Evolutionary conservation across 2,888 invertebrate species (phyloP), one percentile per base, ranked within the genome.

Genomic region (Caenorhabditis angaria): DNA sequence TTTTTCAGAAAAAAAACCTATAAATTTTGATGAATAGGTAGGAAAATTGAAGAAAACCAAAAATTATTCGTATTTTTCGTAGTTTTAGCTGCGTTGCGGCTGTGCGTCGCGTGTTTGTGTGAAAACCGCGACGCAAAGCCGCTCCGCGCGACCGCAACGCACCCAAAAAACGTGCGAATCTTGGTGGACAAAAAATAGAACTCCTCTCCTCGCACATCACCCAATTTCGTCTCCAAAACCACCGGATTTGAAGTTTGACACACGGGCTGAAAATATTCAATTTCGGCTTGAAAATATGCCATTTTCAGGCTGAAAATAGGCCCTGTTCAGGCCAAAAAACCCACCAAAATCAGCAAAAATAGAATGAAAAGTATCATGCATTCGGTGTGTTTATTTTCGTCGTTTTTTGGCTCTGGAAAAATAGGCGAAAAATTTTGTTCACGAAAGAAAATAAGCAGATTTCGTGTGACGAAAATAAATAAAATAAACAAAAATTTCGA

Each of bases 81-180:
- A n/a, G n/a, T n/a, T n/a, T n/a, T n/a, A n/a, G n/a, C n/a, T n/a
- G n/a, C n/a, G n/a, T n/a, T n/a, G n/a, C n/a, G n/a, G n/a, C n/a
- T n/a, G n/a, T n/a, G n/a, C n/a, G n/a, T n/a, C n/a, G n/a, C n/a
- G n/a, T n/a, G n/a, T n/a, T n/a, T n/a, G n/a, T n/a, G n/a, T n/a
- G n/a, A n/a, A n/a, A n/a, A n/a, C n/a, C n/a, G n/a, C n/a, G n/a
- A n/a, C n/a, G n/a, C n/a, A n/a, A n/a, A n/a, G n/a, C n/a, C n/a
- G n/a, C n/a, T n/a, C n/a, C 35, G 6, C 8, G 35, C 6, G 14
- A 35, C 6, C 6, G 12, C 20, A 54, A 28, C 0, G 6, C 24
- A 81, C 81, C 82, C 71, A 27, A 86, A 78, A 62, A 84, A 86
- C 8, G 83, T 80, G 24, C 85, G 79, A 41, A 86, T 86, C 35